A percentile compares a stretch with the other conserved stretches of the same genome.
These are phyloP conservation scores for Noturus placidus DNA, from an alignment of 2,113 vertebrate genomes.

Conservation along the genomic window DNA sequence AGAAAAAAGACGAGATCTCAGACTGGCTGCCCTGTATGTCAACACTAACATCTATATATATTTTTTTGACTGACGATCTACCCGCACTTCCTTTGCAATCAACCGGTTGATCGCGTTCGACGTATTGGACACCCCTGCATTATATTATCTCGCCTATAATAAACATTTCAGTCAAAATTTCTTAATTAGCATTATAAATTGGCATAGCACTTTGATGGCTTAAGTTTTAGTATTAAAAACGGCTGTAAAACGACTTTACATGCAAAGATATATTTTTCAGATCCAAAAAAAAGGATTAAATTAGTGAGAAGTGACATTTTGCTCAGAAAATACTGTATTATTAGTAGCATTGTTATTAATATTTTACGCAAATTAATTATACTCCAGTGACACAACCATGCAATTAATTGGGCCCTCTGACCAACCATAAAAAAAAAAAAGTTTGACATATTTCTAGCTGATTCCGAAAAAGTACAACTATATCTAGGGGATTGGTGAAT, in stretches of 20 bases:
- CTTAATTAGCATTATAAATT: not conserved
- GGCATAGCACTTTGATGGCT: not conserved
- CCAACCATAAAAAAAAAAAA: not conserved
- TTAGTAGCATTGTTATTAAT: not conserved
- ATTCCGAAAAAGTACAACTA: not conserved
- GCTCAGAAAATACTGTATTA: not conserved
- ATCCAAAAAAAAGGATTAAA: not conserved
- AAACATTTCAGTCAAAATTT: not conserved
- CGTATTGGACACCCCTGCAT: no score
- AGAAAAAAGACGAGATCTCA: no score
- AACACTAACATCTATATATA: no score
- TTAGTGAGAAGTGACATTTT: not conserved
- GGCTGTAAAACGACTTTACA: not conserved
- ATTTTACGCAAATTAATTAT: not conserved
- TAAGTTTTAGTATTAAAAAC: not conserved
- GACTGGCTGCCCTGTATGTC: no score
- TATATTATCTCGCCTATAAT: not conserved
- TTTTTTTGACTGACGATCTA: no score
- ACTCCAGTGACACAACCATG: not conserved
- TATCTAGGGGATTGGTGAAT: not conserved
- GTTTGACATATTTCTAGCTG: no score
- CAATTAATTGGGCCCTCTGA: not conserved
- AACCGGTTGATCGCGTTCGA: no score
- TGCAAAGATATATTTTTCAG: not conserved
- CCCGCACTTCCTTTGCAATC: no score